phyloP scores from a whole-genome alignment of 2,797 vertebrate species.

The Acipenser transmontanus region DNA sequence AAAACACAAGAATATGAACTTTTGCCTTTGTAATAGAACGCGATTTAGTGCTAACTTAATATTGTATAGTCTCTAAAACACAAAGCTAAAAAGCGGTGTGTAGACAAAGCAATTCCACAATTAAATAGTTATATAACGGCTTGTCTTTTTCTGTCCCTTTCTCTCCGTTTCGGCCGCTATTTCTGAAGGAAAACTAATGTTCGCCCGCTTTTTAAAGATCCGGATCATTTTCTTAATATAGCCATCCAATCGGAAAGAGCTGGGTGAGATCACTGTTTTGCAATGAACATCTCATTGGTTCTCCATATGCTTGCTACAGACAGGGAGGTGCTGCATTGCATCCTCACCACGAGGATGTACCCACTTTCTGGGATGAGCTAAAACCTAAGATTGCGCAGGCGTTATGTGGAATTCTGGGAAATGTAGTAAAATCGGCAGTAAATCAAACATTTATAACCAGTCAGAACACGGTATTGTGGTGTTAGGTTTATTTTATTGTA shows the following conservation, averaged over 20 bases:
- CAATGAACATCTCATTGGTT: conserved; percentile 47
- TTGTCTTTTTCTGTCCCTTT: background rate
- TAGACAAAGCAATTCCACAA: background rate
- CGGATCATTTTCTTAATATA: conserved; percentile 76
- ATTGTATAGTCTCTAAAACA: no score
- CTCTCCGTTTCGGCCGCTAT: background rate
- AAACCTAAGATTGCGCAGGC: background rate
- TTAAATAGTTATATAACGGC: no score
- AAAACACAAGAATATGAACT: background rate
- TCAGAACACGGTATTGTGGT: background rate
- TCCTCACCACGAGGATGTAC: conserved; percentile 24
- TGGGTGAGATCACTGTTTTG: conserved; percentile 57
- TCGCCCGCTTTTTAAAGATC: conserved; percentile 64
- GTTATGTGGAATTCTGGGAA: conserved; percentile 17
- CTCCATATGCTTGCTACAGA: background rate
- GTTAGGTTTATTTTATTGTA: no score
- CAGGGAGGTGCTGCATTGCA: conserved; percentile 11
- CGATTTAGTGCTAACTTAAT: background rate
- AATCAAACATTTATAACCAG: no score
- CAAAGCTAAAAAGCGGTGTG: no score
- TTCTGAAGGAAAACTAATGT: conserved; percentile 23
- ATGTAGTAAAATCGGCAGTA: conserved; percentile 9
- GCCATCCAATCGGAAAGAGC: conserved; percentile 58
- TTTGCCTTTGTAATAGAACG: background rate
- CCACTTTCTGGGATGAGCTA: conserved; percentile 7